phyloP scores from a whole-genome alignment of 2,888 invertebrate genomes.

The Lobophora halterata region DNA sequence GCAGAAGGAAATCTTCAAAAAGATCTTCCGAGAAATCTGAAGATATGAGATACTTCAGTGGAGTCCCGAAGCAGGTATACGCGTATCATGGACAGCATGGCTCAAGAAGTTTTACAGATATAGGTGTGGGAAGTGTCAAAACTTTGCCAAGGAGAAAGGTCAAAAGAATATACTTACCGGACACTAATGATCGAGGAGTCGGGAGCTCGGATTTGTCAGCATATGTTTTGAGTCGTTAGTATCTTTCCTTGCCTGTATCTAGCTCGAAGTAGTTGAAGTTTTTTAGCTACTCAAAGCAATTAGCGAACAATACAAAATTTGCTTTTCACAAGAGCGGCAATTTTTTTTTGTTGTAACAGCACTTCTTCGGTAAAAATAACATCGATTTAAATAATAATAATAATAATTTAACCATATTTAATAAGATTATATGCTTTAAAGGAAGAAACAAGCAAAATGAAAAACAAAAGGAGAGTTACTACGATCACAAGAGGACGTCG shows the following conservation, averaged over 20 bases:
- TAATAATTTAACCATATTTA: not conserved
- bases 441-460: conserved; percentile 42
- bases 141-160: conserved; percentile 47
- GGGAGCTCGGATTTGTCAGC: conserved; percentile 47
- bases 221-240: conserved; percentile 46
- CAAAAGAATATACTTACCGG: conserved; percentile 53
- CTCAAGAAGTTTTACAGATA: conserved; percentile 44
- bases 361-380: no score
- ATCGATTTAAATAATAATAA: not conserved
- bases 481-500: conserved; percentile 49
- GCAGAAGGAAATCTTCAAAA: conserved; percentile 29
- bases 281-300: no score
- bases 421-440: conserved; percentile 32
- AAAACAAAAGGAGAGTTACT: conserved; percentile 35
- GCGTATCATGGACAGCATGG: conserved; percentile 42
- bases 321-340: no score
- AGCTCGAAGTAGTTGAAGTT: no score
- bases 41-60: conserved; percentile 37
- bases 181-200: conserved; percentile 52
- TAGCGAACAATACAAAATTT: no score
- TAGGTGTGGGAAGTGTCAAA: conserved; percentile 55
- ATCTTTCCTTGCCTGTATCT: not conserved
- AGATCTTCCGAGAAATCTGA: conserved; percentile 27
- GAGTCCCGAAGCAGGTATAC: conserved; percentile 39
- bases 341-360: no score